Percentiles rank a stretch among this genome's conserved stretches.
Evolutionary conservation across 2,113 vertebrate species (phyloP).

Genomic region (Lepus europaeus): DNA sequence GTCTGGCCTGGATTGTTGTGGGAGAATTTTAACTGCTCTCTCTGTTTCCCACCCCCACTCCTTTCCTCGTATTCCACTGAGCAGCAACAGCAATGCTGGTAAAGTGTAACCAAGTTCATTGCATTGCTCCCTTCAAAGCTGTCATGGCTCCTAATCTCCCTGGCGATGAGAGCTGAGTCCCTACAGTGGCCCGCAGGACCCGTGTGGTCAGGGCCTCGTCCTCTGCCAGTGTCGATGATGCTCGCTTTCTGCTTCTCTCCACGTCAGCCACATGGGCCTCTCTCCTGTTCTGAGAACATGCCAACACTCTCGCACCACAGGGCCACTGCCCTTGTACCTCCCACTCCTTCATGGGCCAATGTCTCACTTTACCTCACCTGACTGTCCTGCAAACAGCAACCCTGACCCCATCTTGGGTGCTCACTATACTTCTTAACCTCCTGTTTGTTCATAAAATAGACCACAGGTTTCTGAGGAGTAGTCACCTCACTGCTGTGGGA

Average conservation of each 20-base stretch:
- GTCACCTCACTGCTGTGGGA: too few relatives aligned
- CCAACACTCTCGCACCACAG: not conserved
- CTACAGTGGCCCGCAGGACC: not conserved
- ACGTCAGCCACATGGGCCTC: not conserved
- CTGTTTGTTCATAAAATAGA: too few relatives aligned
- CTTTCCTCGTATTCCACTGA: not conserved
- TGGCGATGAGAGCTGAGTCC: not conserved
- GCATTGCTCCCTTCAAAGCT: not conserved
- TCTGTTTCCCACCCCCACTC: not conserved
- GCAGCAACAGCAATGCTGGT: too few relatives aligned
- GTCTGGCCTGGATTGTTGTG: not conserved
- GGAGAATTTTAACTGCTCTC: not conserved
- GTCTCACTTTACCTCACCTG: not conserved
- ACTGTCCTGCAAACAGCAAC: not conserved
- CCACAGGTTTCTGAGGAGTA: too few relatives aligned
- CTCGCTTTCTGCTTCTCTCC: not conserved
- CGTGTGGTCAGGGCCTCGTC: not conserved
- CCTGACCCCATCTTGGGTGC: not conserved
- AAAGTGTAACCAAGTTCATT: not conserved
- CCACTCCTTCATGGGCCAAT: rapidly evolving
- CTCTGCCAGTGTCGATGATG: not conserved
- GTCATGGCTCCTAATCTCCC: not conserved
- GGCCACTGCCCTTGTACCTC: not conserved
- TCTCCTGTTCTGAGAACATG: not conserved
- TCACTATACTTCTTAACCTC: not conserved